Evolutionary conservation across 2,797 vertebrate genomes (phyloP), one percentile per base, ranked within the genome.

Genomic region (Mergus octosetaceus): DNA sequence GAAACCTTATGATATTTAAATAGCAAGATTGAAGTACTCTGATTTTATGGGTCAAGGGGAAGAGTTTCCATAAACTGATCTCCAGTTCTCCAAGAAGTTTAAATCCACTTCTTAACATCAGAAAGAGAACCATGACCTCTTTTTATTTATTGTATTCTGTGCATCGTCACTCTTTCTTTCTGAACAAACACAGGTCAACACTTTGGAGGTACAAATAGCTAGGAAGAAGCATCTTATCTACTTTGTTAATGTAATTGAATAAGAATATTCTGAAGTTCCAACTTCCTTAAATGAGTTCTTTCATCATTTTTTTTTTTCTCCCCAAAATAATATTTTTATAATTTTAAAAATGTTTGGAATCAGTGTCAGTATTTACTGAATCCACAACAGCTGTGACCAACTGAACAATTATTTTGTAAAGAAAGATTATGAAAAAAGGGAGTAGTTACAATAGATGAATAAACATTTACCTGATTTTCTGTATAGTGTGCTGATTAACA

Each of bases 91-190:
- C 53, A 60, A 85, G 58, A 93, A 68, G 16, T 30, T 27, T 87
- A 93, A 95, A 95, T 66, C 27, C 51, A 71, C n/a, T 94, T 75
- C 12, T 82, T 79, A 71, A 69, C 86, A 82, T 82, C 69, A 84
- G 3, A 36, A 72, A 72, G 34, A 72, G 20, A 78, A 54, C 17
- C 24, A 11, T 81, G 80, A 62, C 45, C 54, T 82, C 38, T 30
- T 86, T 95, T 90, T 8, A 32, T 72, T 93, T 89, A 66, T 47
- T 89, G 12, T 20, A 3, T 69, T 91, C 54, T 53, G 4, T 69
- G 21, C 34, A 56, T 94, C 38, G 70, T 90, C 38, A 66, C 15
- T 79, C 38, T 80, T 61, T 14, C 27, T 57, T 13, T 94, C 54
- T 84, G 56, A 78, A 85, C 79, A 92, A 92, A 18, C 30, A 81